These are phyloP conservation scores for Pyxicephalus adspersus DNA, from an alignment of 2,113 vertebrate species.

Conservation along the genomic window DNA sequence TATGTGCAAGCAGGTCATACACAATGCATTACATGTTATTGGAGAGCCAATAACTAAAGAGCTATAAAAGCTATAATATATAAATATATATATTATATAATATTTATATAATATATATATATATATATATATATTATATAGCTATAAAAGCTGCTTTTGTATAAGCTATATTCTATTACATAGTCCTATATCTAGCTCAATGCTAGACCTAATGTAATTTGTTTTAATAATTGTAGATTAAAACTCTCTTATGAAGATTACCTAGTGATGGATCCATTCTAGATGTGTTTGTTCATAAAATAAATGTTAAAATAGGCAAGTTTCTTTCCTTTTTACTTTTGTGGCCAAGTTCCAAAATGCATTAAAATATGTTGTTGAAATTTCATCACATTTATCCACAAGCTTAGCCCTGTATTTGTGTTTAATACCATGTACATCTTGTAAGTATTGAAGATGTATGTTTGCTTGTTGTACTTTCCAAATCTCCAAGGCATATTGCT, in stretches of 20 bases:
- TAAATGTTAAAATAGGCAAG: slow-evolving; percentile 14
- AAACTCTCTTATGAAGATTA: slow-evolving; percentile 2
- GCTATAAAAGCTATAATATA: too few relatives aligned
- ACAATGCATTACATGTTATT: too few relatives aligned
- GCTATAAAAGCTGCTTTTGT: too few relatives aligned
- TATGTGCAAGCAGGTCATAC: too few relatives aligned
- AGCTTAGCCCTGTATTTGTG: neutral
- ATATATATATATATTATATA: too few relatives aligned
- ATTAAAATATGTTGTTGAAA: neutral
- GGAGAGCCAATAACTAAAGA: too few relatives aligned
- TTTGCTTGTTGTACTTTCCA: neutral
- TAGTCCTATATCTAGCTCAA: neutral
- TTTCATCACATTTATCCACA: neutral
- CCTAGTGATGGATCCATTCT: neutral
- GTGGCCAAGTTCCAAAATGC: neutral
- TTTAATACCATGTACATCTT: neutral
- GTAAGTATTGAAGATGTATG: neutral
- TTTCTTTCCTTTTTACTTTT: slow-evolving; percentile 7
- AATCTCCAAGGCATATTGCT: neutral
- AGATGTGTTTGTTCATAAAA: neutral
- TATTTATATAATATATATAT: too few relatives aligned
- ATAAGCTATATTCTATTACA: neutral
- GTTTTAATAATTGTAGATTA: neutral
- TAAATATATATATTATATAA: too few relatives aligned
- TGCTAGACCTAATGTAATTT: neutral